A percentile compares a stretch with the other conserved stretches of the same genome.
These are phyloP conservation scores for Operophtera brumata DNA, from an alignment of 2,888 invertebrate species.

Conservation along the genomic window DNA sequence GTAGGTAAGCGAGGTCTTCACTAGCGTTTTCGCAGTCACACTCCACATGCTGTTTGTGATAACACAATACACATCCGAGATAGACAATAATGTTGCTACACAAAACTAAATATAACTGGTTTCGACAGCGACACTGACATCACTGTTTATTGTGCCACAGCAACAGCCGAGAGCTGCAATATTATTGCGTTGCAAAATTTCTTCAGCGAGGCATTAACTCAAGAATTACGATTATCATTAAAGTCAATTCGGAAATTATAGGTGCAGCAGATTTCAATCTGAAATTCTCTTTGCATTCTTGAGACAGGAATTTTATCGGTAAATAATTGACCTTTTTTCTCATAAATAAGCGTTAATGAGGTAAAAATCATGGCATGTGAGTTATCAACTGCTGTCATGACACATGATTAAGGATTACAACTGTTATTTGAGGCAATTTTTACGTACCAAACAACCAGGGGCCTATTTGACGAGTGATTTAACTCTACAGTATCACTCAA, in stretches of 20 bases:
- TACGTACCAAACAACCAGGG: neutral
- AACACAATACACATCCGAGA: too few species aligned
- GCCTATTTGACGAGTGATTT: neutral
- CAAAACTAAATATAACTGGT: too few species aligned
- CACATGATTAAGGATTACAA: slow-evolving; percentile 40
- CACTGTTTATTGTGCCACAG: neutral
- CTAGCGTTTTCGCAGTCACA: too few species aligned
- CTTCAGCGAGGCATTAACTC: slow-evolving; percentile 29
- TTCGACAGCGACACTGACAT: too few species aligned
- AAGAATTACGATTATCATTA: slow-evolving; percentile 37
- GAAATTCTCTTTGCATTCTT: slow-evolving; percentile 64
- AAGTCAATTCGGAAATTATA: slow-evolving; percentile 49
- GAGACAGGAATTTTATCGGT: slow-evolving; percentile 61
- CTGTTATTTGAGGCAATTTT: slow-evolving; percentile 39
- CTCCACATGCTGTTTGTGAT: too few species aligned
- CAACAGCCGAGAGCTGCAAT: slow-evolving; percentile 3
- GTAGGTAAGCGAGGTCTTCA: too few species aligned
- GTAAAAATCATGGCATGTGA: slow-evolving; percentile 57
- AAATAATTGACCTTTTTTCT: slow-evolving; percentile 61
- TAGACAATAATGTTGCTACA: too few species aligned
- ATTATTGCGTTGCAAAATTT: slow-evolving; percentile 30
- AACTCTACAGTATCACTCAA: too few species aligned
- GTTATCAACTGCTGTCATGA: slow-evolving; percentile 37
- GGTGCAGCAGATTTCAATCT: slow-evolving; percentile 57
- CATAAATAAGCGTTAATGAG: slow-evolving; percentile 72